Evolutionary conservation across 2,797 vertebrate genomes (phyloP).

Genomic region (Anguilla megastoma): DNA sequence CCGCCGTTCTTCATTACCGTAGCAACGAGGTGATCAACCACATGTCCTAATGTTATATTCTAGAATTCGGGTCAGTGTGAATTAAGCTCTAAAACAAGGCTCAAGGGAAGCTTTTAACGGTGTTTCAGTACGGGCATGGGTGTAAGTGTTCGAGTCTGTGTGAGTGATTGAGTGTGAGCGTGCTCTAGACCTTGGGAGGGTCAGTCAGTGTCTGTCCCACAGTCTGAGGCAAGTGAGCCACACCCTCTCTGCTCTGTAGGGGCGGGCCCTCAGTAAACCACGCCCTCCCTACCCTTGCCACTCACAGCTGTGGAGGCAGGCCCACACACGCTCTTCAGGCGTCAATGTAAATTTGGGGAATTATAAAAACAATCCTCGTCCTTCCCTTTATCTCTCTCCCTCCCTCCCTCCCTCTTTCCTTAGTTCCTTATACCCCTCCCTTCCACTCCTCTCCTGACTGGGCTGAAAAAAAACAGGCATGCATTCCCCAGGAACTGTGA

Average conservation of each 20-base stretch:
- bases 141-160: conserved; percentile 31
- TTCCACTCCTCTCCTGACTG: neutral
- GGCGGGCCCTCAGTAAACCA: conserved; percentile 41
- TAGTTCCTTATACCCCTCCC: conserved; percentile 15
- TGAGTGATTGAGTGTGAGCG: neutral
- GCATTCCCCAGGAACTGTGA: conserved; percentile 8
- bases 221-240: conserved; percentile 58
- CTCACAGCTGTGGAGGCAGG: neutral
- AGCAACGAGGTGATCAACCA: neutral
- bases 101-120: too few species aligned
- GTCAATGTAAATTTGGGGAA: conserved; percentile 41
- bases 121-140: neutral
- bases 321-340: conserved; percentile 33
- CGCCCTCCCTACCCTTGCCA: conserved; percentile 29
- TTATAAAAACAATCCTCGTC: conserved; percentile 38
- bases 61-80: too few species aligned
- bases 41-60: neutral
- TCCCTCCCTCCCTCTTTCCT: conserved; percentile 4
- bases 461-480: neutral
- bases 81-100: too few species aligned
- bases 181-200: conserved; percentile 20
- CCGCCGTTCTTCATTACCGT: too few species aligned
- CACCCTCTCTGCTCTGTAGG: conserved; percentile 35
- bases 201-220: conserved; percentile 34
- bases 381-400: conserved; percentile 30